Conservation (phyloP, 2,888 invertebrate species). For the Andricus quercusramuli region DNA sequence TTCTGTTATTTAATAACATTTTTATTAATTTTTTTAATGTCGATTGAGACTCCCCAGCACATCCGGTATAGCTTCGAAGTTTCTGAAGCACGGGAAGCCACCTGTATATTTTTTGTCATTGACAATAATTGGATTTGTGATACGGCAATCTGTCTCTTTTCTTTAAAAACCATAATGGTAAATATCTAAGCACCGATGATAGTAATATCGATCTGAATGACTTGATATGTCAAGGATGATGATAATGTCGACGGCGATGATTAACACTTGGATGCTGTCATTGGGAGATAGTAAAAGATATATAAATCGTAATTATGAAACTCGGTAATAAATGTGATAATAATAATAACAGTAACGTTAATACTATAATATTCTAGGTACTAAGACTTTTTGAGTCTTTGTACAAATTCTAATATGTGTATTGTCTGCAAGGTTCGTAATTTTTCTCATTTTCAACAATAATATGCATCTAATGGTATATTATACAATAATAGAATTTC, state of each 20-base stretch:
- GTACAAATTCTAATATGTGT: constrained; percentile 66
- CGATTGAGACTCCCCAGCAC: constrained; percentile 14
- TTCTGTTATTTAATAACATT: constrained; percentile 19
- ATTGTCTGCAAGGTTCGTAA: constrained; percentile 66
- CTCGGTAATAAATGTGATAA: constrained; percentile 63
- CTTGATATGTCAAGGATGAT: constrained; percentile 44
- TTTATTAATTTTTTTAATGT: constrained; percentile 9
- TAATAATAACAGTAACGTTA: constrained; percentile 65
- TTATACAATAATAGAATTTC: constrained; percentile 63
- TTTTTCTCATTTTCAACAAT: constrained; percentile 62
- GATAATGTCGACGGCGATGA: constrained; percentile 44
- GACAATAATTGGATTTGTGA: constrained; percentile 49
- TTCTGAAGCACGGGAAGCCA: constrained; percentile 33
- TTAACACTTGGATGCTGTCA: constrained; percentile 38
- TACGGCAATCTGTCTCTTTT: constrained; percentile 38
- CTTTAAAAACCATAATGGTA: constrained; percentile 24
- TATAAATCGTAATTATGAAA: constrained; percentile 62
- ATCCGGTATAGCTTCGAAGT: constrained; percentile 29
- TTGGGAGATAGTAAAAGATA: constrained; percentile 59
- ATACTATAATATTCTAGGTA: constrained; percentile 64
- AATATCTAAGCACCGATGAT: constrained; percentile 34
- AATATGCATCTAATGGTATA: constrained; percentile 63
- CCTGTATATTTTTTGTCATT: constrained; percentile 33
- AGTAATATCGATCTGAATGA: constrained; percentile 21
- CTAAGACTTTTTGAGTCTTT: constrained; percentile 51